Percentiles rank a stretch among this genome's conserved stretches.
These are phyloP conservation scores for Drosophila micromelanica DNA, from an alignment of 1,140 invertebrate genomes.

Conservation along the genomic window DNA sequence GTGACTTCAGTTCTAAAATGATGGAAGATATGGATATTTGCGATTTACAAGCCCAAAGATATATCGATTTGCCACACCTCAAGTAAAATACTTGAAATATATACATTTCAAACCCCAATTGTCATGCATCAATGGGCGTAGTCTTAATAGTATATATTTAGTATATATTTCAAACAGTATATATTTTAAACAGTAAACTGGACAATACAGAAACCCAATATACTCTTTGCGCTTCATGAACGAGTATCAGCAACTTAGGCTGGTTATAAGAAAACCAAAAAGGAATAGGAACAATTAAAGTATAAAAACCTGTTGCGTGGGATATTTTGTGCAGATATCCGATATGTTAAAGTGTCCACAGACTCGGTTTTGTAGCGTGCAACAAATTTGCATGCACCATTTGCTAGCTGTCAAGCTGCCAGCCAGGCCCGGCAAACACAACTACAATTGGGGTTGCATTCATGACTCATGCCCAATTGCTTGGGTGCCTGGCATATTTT, in stretches of 20 bases:
- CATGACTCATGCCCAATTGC: slow-evolving; percentile 44
- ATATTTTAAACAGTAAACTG: no score
- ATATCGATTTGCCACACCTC: no score
- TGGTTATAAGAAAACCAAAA: slow-evolving; percentile 7
- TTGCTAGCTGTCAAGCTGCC: slow-evolving; percentile 44
- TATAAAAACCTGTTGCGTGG: slow-evolving; percentile 73
- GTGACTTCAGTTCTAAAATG: no score
- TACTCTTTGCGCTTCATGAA: no score
- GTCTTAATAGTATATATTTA: no score
- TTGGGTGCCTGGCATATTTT: slow-evolving; percentile 2
- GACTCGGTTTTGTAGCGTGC: slow-evolving; percentile 34
- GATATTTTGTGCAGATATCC: slow-evolving; percentile 41
- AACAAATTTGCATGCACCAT: slow-evolving; percentile 50
- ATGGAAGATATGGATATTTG: no score
- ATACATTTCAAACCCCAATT: no score
- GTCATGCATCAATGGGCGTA: no score
- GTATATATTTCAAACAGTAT: no score
- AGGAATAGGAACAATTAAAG: slow-evolving; percentile 3
- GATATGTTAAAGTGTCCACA: slow-evolving; percentile 23
- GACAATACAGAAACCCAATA: no score
- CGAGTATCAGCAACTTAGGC: slow-evolving; percentile 3
- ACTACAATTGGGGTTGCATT: slow-evolving; percentile 24
- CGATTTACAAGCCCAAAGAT: no score
- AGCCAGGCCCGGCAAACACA: slow-evolving; percentile 24
- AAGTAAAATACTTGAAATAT: no score